Conservation (phyloP, 2,113 vertebrate species). For the Phalacrocorax pelagicus region DNA sequence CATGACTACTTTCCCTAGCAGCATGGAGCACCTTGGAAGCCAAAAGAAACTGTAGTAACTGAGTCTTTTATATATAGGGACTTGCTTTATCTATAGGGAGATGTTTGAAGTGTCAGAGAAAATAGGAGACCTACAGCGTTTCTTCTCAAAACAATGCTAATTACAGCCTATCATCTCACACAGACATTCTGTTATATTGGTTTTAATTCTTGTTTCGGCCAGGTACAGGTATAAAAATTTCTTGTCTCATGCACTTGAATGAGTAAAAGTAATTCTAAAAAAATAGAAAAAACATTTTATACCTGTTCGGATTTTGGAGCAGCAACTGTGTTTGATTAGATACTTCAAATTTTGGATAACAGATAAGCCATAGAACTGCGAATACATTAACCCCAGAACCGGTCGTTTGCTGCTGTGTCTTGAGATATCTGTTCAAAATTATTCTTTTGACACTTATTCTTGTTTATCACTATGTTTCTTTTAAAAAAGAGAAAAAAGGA, state of each 20-base stretch:
- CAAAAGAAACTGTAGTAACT: not conserved
- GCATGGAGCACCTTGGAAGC: not conserved
- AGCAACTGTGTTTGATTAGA: not conserved
- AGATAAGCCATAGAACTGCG: not conserved
- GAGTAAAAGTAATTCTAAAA: not conserved
- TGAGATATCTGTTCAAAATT: not conserved
- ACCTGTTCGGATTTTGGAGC: not conserved
- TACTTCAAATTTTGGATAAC: not conserved
- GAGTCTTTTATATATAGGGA: not conserved
- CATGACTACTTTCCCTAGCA: not conserved
- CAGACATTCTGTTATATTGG: not conserved
- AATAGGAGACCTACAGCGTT: rapidly evolving
- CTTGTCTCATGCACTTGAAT: not conserved
- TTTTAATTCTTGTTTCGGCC: not conserved
- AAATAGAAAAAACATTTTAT: not conserved
- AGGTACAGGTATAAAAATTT: not conserved
- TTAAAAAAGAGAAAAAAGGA: not conserved
- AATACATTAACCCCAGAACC: not conserved
- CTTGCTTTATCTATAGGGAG: not conserved
- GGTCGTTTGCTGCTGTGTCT: not conserved
- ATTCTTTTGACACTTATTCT: not conserved
- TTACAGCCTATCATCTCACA: not conserved
- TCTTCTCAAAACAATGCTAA: not conserved
- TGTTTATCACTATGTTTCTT: not conserved
- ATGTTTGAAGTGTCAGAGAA: not conserved